Percentiles rank a stretch among this genome's conserved stretches.
Conservation (phyloP, 1,140 invertebrate genomes). For the Maconellicoccus hirsutus region DNA sequence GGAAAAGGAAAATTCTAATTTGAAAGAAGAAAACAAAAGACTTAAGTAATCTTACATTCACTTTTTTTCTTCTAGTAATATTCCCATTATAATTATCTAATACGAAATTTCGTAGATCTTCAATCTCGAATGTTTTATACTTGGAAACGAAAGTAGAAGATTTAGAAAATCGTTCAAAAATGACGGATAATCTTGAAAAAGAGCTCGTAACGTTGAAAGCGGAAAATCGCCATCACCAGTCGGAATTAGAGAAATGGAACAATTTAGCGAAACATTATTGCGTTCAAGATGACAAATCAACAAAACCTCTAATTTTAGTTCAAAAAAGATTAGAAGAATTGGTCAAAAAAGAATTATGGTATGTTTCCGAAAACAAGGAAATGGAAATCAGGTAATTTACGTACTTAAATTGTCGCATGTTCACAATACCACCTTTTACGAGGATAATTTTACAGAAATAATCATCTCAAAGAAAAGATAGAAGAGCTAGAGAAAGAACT, state of each 20-base stretch:
- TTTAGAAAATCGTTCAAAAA: conserved; percentile 20
- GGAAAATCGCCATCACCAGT: conserved; percentile 24
- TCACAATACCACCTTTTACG: not conserved
- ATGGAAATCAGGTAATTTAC: conserved; percentile 26
- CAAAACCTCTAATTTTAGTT: conserved; percentile 1
- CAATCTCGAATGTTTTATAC: conserved; percentile 26
- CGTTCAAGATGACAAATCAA: not conserved
- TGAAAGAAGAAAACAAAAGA: conserved; percentile 27
- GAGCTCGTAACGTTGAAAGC: conserved; percentile 25
- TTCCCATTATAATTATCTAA: too few species aligned
- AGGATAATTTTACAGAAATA: conserved; percentile 20
- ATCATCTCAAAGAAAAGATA: conserved; percentile 28
- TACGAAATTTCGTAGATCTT: not conserved
- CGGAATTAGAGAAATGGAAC: conserved; percentile 26
- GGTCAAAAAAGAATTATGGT: conserved; percentile 24
- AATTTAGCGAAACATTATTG: conserved; percentile 24
- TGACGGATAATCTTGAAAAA: conserved; percentile 25
- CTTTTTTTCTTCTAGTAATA: too few species aligned
- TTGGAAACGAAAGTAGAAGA: conserved; percentile 28
- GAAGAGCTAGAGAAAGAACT: conserved; percentile 27
- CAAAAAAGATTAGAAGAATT: conserved; percentile 25
- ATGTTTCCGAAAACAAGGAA: conserved; percentile 26
- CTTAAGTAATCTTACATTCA: conserved; percentile 28
- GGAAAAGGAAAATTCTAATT: conserved; percentile 27
- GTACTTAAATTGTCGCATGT: not conserved